Percentiles rank a stretch among this genome's conserved stretches.
Evolutionary conservation across 2,797 vertebrate genomes (phyloP).

Genomic region (Neosilurus hyrtlii): DNA sequence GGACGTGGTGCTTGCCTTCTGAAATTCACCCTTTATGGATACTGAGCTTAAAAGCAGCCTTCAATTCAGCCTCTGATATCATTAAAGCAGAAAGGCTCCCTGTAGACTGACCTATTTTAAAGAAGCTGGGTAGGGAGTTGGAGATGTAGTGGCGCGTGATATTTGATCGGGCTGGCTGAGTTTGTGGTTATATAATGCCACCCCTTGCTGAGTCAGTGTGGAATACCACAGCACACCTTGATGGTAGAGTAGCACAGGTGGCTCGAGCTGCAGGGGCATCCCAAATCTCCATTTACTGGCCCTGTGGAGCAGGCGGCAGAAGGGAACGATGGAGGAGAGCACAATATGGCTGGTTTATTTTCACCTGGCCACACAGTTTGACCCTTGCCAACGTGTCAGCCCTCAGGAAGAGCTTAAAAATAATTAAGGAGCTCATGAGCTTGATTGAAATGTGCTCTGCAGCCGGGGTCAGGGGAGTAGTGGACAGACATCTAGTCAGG

Average conservation of each 20-base stretch:
- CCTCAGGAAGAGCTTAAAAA: conserved; percentile 76
- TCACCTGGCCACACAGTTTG: conserved; percentile 82
- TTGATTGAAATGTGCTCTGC: conserved; percentile 55
- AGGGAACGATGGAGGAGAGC: conserved; percentile 67
- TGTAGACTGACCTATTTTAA: conserved; percentile 42
- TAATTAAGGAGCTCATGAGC: conserved; percentile 74
- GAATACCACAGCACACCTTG: conserved; percentile 60
- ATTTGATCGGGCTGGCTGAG: conserved; percentile 42
- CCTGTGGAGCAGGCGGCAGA: conserved; percentile 64
- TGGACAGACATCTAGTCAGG: background rate
- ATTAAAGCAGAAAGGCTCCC: conserved; percentile 32
- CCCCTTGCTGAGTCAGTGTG: conserved; percentile 44
- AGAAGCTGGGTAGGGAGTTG: conserved; percentile 1
- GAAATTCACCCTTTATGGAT: conserved; percentile 20
- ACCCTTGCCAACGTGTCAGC: conserved; percentile 74
- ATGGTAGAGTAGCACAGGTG: conserved; percentile 76
- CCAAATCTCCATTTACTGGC: conserved; percentile 71
- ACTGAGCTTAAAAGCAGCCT: conserved; percentile 19
- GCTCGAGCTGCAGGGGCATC: conserved; percentile 69
- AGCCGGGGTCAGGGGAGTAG: conserved; percentile 11
- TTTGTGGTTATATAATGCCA: conserved; percentile 44
- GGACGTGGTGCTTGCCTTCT: background rate
- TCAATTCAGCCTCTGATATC: conserved; percentile 40
- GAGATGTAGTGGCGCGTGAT: conserved; percentile 40
- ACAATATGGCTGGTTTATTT: conserved; percentile 80